Conservation (phyloP, 2,113 vertebrate species). For the Tragelaphus imberbis region DNA sequence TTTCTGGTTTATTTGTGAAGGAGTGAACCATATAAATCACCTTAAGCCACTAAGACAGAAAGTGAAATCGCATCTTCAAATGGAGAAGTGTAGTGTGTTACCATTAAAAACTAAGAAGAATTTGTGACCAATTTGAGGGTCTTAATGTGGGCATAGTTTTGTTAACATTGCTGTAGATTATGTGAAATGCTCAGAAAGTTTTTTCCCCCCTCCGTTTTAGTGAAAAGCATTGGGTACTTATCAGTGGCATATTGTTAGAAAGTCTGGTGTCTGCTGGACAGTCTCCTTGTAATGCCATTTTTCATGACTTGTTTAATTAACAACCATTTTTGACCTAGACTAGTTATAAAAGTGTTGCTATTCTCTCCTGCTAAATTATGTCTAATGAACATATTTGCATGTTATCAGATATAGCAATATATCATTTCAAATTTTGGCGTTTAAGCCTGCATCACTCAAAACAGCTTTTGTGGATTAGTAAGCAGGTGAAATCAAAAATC, state of each 20-base stretch:
- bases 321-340: conserved; percentile 76
- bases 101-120: not conserved
- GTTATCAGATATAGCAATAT: conserved; percentile 76
- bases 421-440: conserved; percentile 77
- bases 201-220: not conserved
- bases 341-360: conserved; percentile 74
- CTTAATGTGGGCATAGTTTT: not conserved
- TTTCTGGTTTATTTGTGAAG: conserved; percentile 50
- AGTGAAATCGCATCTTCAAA: conserved; percentile 8
- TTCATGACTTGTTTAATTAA: conserved; percentile 82
- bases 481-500: conserved; percentile 89
- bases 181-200: not conserved
- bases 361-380: conserved; percentile 76
- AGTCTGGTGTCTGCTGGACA: conserved; percentile 59
- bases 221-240: not conserved
- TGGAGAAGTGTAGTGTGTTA: not conserved
- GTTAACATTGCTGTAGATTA: not conserved
- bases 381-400: conserved; percentile 78
- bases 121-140: not conserved
- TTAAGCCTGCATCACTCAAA: conserved; percentile 80
- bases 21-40: conserved; percentile 63
- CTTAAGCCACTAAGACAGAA: conserved; percentile 41
- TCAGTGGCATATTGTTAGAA: not conserved
- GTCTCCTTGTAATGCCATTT: conserved; percentile 65
- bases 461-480: conserved; percentile 80